Conservation (phyloP, 2,797 vertebrate species). For the Enteromius fasciolatus region DNA sequence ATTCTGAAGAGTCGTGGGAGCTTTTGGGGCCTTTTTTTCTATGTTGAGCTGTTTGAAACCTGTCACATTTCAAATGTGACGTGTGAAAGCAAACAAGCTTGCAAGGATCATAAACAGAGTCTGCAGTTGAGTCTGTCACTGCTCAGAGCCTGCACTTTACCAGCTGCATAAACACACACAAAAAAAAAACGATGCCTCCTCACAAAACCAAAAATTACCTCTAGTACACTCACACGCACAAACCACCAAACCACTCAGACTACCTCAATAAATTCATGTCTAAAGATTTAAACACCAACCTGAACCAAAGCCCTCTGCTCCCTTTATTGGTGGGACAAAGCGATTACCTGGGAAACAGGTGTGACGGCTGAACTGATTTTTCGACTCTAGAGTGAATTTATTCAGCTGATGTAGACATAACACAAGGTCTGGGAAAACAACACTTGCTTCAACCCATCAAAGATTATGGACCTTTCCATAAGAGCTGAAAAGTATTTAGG, state of each 20-base stretch:
- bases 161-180: conserved; percentile 54
- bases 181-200: neutral
- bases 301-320: neutral
- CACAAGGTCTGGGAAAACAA: conserved; percentile 3
- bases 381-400: neutral
- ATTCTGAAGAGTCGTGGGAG: neutral
- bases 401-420: conserved; percentile 25
- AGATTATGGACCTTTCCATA: neutral
- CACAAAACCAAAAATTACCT: neutral
- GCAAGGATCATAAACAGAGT: conserved; percentile 35
- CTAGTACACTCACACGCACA: neutral
- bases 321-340: conserved; percentile 16
- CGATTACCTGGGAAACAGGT: conserved; percentile 16
- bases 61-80: conserved; percentile 44
- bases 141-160: conserved; percentile 6
- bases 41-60: conserved; percentile 45
- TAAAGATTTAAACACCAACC: conserved; percentile 31
- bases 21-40: neutral
- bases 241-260: neutral
- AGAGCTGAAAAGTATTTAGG: neutral
- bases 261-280: neutral
- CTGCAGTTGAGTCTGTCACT: conserved; percentile 36
- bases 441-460: conserved; percentile 20
- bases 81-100: conserved; percentile 44
- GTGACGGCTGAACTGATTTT: neutral